Percentiles rank a stretch among this genome's conserved stretches.
phyloP scores from a whole-genome alignment of 2,797 vertebrate genomes.

The Sebastiscus tertius region DNA sequence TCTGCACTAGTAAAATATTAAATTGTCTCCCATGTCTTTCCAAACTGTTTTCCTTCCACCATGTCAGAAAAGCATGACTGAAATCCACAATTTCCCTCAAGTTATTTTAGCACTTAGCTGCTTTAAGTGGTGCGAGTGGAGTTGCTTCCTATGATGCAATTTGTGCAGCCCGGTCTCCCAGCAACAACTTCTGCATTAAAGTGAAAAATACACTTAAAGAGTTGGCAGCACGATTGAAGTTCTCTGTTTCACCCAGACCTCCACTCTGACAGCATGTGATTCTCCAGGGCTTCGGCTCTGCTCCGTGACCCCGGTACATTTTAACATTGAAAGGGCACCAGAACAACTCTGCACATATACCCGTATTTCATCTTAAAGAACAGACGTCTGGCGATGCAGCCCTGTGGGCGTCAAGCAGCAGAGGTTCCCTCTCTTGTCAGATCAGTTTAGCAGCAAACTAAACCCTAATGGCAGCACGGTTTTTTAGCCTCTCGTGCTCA shows the following conservation, averaged over 20 bases:
- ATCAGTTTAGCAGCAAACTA: slow-evolving; percentile 68
- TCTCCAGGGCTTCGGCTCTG: not conserved
- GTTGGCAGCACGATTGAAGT: not conserved
- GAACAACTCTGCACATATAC: slow-evolving; percentile 1
- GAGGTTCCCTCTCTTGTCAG: slow-evolving; percentile 63
- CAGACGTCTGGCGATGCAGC: slow-evolving; percentile 1
- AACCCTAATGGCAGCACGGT: slow-evolving; percentile 49
- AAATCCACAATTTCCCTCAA: not conserved
- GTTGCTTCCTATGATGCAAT: too few relatives aligned
- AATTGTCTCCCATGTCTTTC: not conserved
- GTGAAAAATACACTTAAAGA: slow-evolving; percentile 13
- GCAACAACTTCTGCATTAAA: slow-evolving; percentile 16
- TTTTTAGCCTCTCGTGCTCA: slow-evolving; percentile 55
- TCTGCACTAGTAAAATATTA: not conserved
- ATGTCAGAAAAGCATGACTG: not conserved
- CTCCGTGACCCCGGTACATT: not conserved
- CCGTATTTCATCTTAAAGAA: slow-evolving; percentile 15
- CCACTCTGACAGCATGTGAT: slow-evolving; percentile 1
- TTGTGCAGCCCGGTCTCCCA: not conserved
- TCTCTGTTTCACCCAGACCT: slow-evolving; percentile 21
- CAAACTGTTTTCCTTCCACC: slow-evolving; percentile 6
- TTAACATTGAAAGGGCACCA: slow-evolving; percentile 12
- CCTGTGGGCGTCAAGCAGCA: slow-evolving; percentile 36
- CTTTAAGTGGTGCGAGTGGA: too few relatives aligned
- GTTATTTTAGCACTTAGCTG: slow-evolving; percentile 14